Evolutionary conservation across 2,113 vertebrate species (phyloP).

Genomic region (Fukomys damarensis): DNA sequence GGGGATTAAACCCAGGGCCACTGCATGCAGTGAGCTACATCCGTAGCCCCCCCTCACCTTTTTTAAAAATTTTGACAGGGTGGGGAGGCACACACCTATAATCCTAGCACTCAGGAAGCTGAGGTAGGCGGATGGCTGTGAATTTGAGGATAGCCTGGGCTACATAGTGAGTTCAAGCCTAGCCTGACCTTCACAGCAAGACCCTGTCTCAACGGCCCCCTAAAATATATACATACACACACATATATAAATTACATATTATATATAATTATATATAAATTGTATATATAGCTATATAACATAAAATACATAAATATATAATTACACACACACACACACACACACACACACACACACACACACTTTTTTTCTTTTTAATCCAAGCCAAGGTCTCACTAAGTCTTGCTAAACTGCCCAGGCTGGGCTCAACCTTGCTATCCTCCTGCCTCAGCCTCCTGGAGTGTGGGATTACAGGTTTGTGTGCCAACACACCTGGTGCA

Average conservation of each 20-base stretch:
- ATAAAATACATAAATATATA: too few relatives aligned
- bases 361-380: too few relatives aligned
- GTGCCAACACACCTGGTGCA: background rate
- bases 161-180: background rate
- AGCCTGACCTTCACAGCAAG: background rate
- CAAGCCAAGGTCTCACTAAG: background rate
- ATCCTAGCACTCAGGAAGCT: background rate
- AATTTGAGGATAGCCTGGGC: background rate
- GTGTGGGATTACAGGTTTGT: background rate
- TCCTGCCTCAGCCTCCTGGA: background rate
- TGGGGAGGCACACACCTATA: background rate
- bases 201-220: background rate
- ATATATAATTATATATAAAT: too few relatives aligned
- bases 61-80: background rate
- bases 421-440: background rate
- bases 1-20: background rate
- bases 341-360: background rate
- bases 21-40: background rate
- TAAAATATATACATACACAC: too few relatives aligned
- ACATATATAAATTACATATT: too few relatives aligned
- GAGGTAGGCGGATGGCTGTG: background rate
- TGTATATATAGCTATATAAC: too few relatives aligned
- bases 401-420: background rate
- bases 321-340: too few relatives aligned
- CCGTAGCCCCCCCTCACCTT: background rate